Conservation (phyloP, 1,140 invertebrate species). For the Thrips palmi region DNA sequence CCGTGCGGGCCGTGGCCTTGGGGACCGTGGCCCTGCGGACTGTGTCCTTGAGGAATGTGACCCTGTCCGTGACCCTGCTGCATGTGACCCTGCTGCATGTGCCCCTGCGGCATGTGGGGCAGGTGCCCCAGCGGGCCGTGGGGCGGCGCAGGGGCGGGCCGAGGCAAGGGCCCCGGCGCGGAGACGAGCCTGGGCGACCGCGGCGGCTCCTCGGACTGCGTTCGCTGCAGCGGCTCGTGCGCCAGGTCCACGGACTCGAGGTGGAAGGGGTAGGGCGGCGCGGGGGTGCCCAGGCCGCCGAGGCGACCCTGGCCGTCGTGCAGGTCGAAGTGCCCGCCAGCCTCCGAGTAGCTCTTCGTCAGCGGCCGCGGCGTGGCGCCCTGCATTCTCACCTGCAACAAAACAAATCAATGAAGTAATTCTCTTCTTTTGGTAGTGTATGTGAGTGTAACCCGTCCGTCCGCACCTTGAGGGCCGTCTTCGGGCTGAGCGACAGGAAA, state of each 20-base stretch:
- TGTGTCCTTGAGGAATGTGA: too few species aligned
- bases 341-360: slow-evolving; percentile 69
- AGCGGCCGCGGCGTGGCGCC: slow-evolving; percentile 40
- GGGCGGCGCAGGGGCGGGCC: slow-evolving; percentile 14
- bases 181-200: slow-evolving; percentile 38
- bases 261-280: slow-evolving; percentile 13
- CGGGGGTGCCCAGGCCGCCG: slow-evolving; percentile 16
- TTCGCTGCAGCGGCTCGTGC: slow-evolving; percentile 58
- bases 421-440: too few species aligned
- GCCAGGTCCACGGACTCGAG: too few species aligned
- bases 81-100: too few species aligned
- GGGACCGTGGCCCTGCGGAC: too few species aligned
- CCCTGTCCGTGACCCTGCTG: too few species aligned
- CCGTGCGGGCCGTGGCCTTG: too few species aligned
- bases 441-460: too few species aligned
- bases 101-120: too few species aligned
- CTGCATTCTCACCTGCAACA: slow-evolving; percentile 36
- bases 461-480: slow-evolving; percentile 38
- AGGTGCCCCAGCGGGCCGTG: too few species aligned
- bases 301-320: slow-evolving; percentile 18
- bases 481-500: slow-evolving; percentile 55
- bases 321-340: slow-evolving; percentile 32
- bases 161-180: slow-evolving; percentile 20
- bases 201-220: slow-evolving; percentile 64
- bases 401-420: slow-evolving; percentile 8